Evolutionary conservation across 2,888 invertebrate genomes (phyloP).

Genomic region (Cataglyphis albicans): DNA sequence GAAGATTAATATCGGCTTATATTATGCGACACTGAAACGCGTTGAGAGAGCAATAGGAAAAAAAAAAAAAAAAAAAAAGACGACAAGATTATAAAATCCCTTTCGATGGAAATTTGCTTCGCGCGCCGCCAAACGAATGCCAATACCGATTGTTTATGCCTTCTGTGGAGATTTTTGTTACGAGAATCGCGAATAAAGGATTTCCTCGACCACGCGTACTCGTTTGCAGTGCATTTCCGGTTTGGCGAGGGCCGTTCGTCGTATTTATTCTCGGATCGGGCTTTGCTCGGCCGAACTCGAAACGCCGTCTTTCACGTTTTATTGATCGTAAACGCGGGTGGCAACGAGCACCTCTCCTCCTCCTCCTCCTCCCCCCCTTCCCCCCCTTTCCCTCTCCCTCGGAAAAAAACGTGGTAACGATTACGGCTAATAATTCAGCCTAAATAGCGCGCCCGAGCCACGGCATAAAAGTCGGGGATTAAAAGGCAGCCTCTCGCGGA

Average conservation of each 20-base stretch:
- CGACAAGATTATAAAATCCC: slow-evolving; percentile 20
- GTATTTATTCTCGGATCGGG: slow-evolving; percentile 35
- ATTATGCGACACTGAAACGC: slow-evolving; percentile 16
- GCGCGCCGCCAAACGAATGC: slow-evolving; percentile 41
- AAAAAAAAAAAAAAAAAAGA: slow-evolving; percentile 14
- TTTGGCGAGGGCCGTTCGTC: slow-evolving; percentile 8
- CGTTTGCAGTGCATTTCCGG: slow-evolving; percentile 23
- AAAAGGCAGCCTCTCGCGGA: slow-evolving; percentile 17
- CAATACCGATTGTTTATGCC: slow-evolving; percentile 39
- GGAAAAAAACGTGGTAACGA: slow-evolving; percentile 18
- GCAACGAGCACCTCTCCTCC: neutral
- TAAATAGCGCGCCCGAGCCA: slow-evolving; percentile 31
- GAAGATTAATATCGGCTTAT: slow-evolving; percentile 16
- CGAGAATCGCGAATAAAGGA: slow-evolving; percentile 13
- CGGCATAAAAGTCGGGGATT: slow-evolving; percentile 39
- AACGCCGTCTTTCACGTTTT: slow-evolving; percentile 45
- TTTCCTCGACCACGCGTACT: neutral
- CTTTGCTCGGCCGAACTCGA: slow-evolving; percentile 15
- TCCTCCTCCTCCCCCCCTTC: neutral
- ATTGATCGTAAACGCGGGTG: slow-evolving; percentile 53
- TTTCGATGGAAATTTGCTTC: slow-evolving; percentile 37
- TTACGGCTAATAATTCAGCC: slow-evolving; percentile 49
- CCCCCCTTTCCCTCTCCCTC: neutral
- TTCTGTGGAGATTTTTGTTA: slow-evolving; percentile 29
- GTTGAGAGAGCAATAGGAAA: neutral